Conservation (phyloP, 1,140 invertebrate genomes). For the Triops longicaudatus region DNA sequence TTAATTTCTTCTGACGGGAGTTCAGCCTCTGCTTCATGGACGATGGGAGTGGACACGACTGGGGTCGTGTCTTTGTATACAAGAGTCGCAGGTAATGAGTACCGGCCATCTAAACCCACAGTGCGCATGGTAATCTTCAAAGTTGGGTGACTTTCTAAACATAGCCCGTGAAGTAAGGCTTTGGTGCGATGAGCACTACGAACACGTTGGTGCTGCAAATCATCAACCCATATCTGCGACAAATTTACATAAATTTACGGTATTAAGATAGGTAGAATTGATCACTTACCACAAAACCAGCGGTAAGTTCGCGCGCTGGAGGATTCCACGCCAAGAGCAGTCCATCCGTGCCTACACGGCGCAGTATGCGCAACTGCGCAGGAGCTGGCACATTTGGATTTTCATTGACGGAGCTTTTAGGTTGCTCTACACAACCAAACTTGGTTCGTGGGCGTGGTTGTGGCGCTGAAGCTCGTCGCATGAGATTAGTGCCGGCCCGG, state of each 20-base stretch:
- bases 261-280: neutral
- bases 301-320: slow-evolving; percentile 29
- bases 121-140: neutral
- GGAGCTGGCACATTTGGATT: slow-evolving; percentile 3
- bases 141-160: slow-evolving; percentile 27
- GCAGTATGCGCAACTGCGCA: slow-evolving; percentile 34
- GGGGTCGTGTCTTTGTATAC: neutral
- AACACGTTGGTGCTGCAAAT: slow-evolving; percentile 32
- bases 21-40: neutral
- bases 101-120: neutral
- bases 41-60: neutral
- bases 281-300: slow-evolving; percentile 34
- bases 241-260: neutral
- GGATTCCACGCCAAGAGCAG: slow-evolving; percentile 35
- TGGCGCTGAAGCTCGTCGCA: neutral
- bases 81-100: neutral
- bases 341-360: slow-evolving; percentile 34
- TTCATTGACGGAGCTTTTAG: neutral
- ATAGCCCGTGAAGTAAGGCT: slow-evolving; percentile 35
- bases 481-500: neutral
- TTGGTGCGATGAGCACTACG: slow-evolving; percentile 34
- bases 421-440: neutral
- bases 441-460: neutral
- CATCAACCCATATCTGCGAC: slow-evolving; percentile 36
- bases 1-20: neutral